phyloP scores from a whole-genome alignment of 2,888 invertebrate species.

The Ochropleura leucogaster region DNA sequence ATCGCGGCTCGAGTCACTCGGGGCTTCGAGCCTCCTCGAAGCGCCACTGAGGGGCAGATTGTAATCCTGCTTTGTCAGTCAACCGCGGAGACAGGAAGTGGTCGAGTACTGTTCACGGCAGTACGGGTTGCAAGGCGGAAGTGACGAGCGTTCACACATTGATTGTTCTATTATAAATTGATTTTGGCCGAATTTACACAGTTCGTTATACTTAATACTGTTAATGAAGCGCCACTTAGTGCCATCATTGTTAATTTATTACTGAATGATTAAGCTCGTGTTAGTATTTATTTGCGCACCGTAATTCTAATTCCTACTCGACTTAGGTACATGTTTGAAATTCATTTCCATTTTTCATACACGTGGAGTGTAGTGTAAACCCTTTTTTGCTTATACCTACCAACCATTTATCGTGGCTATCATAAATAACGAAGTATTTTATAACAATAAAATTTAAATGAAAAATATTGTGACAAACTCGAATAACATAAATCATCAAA shows the following conservation, averaged over 20 bases:
- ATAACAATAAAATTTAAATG: constrained; percentile 48
- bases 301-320: background rate
- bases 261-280: background rate
- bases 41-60: constrained; percentile 76
- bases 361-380: background rate
- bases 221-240: constrained; percentile 8
- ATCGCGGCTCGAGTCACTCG: constrained; percentile 77
- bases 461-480: constrained; percentile 56
- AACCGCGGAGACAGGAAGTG: constrained; percentile 73
- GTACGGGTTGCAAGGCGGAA: constrained; percentile 49
- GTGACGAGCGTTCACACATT: constrained; percentile 33
- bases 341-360: constrained; percentile 12
- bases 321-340: constrained; percentile 1
- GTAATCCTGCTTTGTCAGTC: constrained; percentile 83
- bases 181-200: constrained; percentile 10
- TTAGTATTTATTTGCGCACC: background rate
- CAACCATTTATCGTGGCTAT: constrained; percentile 2
- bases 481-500: constrained; percentile 57
- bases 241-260: background rate
- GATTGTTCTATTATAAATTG: constrained; percentile 27
- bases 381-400: constrained; percentile 26
- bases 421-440: constrained; percentile 57
- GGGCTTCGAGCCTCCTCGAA: constrained; percentile 77
- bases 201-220: constrained; percentile 2
- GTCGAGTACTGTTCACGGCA: constrained; percentile 67